Base-by-base conservation (phyloP, 2,888 invertebrate species). In the Drosophila picticornis region DNA sequence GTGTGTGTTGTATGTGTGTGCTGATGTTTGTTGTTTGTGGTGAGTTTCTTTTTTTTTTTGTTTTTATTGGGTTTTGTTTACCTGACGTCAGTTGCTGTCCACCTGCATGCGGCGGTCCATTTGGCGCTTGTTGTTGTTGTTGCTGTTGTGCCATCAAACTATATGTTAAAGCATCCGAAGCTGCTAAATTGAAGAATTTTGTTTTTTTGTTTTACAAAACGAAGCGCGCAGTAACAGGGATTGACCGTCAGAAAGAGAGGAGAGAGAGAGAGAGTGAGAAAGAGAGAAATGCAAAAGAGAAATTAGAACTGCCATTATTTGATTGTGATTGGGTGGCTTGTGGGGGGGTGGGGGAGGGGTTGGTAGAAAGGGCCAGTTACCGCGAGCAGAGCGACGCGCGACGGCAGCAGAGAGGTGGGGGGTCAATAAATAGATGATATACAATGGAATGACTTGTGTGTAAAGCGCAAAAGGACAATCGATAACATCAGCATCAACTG, bases 131-230 rank as follows among this genome's bases (percentile, higher is more conserved):
- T 71, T 78, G 76, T 71, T 78, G 76, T 77, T 77, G 78, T 79
- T 79, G 78, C 81, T 79, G 78, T 72, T 93, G 92, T 84, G 93
- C 92, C 93, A 93, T 93, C 91, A 93, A 91, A 91, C 90, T 92
- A 88, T 91, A 91, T 81, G 91, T 92, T 89, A 92, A 90, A 71
- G 91, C 91, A 91, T 93, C 93, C 90, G 91, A 88, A 88, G 91
- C 88, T 88, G 91, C 92, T 92, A 81, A 72, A 84, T 82, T 76
- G 67, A 79, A 77, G 56, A 69, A 68, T 68, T 60, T 27, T 38
- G 27, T 31, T 60, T 63, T 62, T 36, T 50, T 32, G 11, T 58
- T 64, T 27, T 36, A 22, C 60, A 65, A 40, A 58, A 48, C 38
- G 25, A 53, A 69, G 43, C 16, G 50, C 48, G 77, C 36, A 40